Base-by-base conservation (phyloP, 2,888 invertebrate genomes). In the Drosophila hamatofila region DNA sequence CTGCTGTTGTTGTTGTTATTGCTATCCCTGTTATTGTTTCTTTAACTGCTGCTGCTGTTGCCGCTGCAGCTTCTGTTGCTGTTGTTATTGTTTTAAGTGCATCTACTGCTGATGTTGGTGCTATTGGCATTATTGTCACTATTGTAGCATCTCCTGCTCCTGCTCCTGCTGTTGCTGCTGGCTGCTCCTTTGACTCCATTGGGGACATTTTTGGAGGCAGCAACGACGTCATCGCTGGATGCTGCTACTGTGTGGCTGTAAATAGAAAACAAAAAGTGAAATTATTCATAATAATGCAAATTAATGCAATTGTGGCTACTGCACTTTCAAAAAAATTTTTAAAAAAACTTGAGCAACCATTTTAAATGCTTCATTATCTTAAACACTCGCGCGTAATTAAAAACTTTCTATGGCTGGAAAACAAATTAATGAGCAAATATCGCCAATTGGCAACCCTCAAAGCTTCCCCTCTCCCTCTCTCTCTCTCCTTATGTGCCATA, bases 311-410 rank as follows among this genome's bases (percentile, higher is more conserved):
- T 58, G 44, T 14, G 33, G 56, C 21, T 35, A 44, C 33, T 56
- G 55, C 87, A 86, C 85, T 85, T 86, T 88, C 89, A 60, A 78
- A 80, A 30, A 30, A 11, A 2, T n/a, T n/a, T n/a, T n/a, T n/a
- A 30, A 30, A 30, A 9, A 88, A 84, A 30, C 11, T 60, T 58
- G n/a, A 73, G 63, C 69, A 72, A 78, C 76, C 68, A 55, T 49
- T 64, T 82, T 89, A 84, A 84, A 82, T 71, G 84, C 88, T 85
- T 84, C 69, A 89, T 84, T 88, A 88, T 75, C 72, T 80, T 78
- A 89, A 89, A 85, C 57, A 68, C 66, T 63, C 62, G 67, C 57
- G 41, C 73, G 49, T 83, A 86, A 86, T 86, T 90, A 86, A 85
- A 85, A 85, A 86, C 85, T 86, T 86, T 86, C 85, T 84, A 87